phyloP scores from a whole-genome alignment of 1,140 invertebrate genomes.

The Bombus waltoni region DNA sequence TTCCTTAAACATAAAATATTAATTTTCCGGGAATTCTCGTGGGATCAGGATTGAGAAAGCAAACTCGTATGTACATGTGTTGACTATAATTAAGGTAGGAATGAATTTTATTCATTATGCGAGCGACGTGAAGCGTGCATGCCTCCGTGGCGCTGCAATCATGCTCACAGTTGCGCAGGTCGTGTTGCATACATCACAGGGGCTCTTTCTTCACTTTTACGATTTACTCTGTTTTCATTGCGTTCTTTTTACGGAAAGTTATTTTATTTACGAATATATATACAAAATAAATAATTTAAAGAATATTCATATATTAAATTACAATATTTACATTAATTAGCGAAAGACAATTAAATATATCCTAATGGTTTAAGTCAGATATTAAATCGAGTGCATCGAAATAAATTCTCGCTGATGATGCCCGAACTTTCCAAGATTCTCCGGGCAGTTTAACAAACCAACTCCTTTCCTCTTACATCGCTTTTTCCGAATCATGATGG shows the following conservation, averaged over 20 bases:
- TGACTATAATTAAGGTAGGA: conserved; percentile 13
- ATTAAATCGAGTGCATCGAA: neutral
- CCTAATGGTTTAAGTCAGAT: neutral
- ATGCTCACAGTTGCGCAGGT: neutral
- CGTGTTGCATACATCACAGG: conserved; percentile 18
- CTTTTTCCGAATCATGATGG: neutral
- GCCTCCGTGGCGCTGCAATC: neutral
- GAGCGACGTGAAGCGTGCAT: neutral
- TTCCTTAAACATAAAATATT: neutral
- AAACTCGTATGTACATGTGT: neutral
- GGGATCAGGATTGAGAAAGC: neutral
- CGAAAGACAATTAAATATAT: neutral
- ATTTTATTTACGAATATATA: neutral
- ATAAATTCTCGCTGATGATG: neutral
- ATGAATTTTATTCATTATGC: conserved; percentile 8
- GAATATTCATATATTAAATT: neutral
- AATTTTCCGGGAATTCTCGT: neutral
- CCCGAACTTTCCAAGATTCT: neutral
- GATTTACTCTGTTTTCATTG: neutral
- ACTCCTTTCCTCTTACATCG: conserved; percentile 6
- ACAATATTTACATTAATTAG: neutral
- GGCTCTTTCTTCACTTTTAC: neutral
- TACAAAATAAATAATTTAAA: no score
- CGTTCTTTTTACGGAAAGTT: no score
- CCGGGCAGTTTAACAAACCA: neutral